These are phyloP conservation scores for Cassiopea xamachana DNA, from an alignment of 30 jellyfish, hydroid and myxozoan species.

Conservation along the genomic window DNA sequence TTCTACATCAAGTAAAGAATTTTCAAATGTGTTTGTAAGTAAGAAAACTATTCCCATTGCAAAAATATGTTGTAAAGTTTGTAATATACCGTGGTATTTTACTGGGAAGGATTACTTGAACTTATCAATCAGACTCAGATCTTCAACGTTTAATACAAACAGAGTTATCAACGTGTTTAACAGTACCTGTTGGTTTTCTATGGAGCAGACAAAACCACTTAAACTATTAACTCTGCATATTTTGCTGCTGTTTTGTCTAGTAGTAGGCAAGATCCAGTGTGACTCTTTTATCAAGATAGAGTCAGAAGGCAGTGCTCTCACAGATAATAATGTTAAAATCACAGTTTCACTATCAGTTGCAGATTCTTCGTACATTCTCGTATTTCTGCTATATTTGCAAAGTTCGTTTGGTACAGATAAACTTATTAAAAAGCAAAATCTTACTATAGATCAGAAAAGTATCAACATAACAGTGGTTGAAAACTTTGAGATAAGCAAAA, in stretches of 20 bases:
- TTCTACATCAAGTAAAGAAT: no score
- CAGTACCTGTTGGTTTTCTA: no score
- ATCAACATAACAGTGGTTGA: background rate
- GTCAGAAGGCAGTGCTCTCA: background rate
- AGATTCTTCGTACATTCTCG: background rate
- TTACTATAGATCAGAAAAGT: background rate
- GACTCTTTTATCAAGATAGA: background rate
- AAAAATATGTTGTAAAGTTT: no score
- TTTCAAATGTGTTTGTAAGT: no score
- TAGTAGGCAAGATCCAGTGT: background rate
- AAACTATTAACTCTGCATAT: background rate
- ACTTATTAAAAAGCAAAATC: background rate
- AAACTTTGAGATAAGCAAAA: background rate
- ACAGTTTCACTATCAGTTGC: background rate
- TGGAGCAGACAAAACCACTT: no score
- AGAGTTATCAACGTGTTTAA: no score
- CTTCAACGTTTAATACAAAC: no score
- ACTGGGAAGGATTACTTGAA: no score
- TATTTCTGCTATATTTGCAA: slow-evolving; percentile 1
- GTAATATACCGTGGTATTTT: no score
- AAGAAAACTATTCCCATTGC: no score
- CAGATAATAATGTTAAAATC: background rate
- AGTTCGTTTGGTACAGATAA: slow-evolving; percentile 16
- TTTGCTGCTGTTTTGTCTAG: background rate
- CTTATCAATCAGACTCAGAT: no score